A percentile compares a stretch with the other conserved stretches of the same genome.
Evolutionary conservation across 2,888 invertebrate genomes (phyloP).

Genomic region (Pammene fasciana): DNA sequence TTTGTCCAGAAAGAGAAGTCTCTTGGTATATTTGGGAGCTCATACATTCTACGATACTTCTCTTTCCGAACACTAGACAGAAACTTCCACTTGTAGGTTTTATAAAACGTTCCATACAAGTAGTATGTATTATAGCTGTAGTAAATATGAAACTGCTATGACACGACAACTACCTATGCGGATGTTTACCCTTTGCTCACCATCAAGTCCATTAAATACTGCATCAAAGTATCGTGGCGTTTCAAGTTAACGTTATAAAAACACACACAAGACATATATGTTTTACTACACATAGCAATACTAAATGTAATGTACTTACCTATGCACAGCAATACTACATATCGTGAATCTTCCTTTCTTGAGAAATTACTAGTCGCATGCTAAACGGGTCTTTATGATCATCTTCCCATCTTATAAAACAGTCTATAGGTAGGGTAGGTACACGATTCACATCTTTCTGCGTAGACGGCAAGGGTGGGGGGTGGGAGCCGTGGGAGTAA

Average conservation of each 20-base stretch:
- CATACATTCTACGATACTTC: no score
- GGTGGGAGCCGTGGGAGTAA: constrained; percentile 49
- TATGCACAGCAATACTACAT: not conserved
- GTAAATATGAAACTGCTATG: constrained; percentile 13
- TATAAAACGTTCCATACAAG: not conserved
- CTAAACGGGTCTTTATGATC: constrained; percentile 7
- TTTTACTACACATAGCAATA: not conserved
- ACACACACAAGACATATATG: not conserved
- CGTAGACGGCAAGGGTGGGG: constrained; percentile 44
- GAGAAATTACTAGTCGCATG: not conserved
- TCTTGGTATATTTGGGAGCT: no score
- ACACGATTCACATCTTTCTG: constrained; percentile 51
- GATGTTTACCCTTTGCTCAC: constrained; percentile 1
- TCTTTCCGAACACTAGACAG: no score
- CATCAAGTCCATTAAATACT: constrained; percentile 4
- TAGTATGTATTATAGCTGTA: not conserved
- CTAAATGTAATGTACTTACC: not conserved
- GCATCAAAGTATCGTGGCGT: constrained; percentile 7
- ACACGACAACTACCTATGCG: not conserved
- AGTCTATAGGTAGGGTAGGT: constrained; percentile 1
- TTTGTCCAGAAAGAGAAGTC: no score
- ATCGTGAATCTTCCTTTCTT: not conserved
- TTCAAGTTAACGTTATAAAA: constrained; percentile 1
- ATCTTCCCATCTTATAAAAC: not conserved
- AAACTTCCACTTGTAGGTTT: no score